A percentile compares a stretch with the other conserved stretches of the same genome.
Conservation (phyloP, 2,888 invertebrate genomes). For the Pardosa pseudoannulata region DNA sequence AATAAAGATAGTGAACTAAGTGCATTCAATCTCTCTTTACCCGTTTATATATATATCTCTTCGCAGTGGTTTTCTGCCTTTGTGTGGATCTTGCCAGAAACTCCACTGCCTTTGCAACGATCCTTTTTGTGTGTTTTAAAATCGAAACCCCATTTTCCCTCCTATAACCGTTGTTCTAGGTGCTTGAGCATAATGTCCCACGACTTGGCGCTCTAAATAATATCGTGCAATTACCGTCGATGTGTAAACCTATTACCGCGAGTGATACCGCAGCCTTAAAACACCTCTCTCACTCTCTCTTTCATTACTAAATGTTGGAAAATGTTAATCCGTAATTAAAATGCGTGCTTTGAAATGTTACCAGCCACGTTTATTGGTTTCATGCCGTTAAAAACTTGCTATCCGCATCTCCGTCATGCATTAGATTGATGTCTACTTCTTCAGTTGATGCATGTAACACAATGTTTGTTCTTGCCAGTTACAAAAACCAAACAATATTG, state of each 20-base stretch:
- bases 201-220: not conserved
- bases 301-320: not conserved
- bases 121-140: not conserved
- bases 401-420: not conserved
- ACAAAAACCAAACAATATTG: not conserved
- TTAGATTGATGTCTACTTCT: not conserved
- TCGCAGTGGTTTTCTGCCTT: conserved; percentile 63
- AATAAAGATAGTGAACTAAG: not conserved
- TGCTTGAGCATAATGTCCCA: conserved; percentile 8
- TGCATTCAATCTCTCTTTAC: not conserved
- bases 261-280: not conserved
- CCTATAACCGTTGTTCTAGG: conserved; percentile 5
- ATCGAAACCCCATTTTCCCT: not conserved
- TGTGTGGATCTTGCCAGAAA: conserved; percentile 64
- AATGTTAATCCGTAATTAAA: not conserved
- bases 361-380: too few species aligned
- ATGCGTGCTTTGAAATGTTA: conserved; percentile 22
- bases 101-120: conserved; percentile 15
- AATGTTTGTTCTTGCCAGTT: not conserved
- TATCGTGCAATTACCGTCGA: not conserved
- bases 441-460: not conserved
- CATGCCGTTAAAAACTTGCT: too few species aligned
- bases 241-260: not conserved
- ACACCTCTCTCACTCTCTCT: too few species aligned
- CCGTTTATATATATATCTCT: not conserved